A percentile compares a stretch with the other conserved stretches of the same genome.
Conservation (phyloP, 2,888 invertebrate species). For the Eupithecia insigniata region DNA sequence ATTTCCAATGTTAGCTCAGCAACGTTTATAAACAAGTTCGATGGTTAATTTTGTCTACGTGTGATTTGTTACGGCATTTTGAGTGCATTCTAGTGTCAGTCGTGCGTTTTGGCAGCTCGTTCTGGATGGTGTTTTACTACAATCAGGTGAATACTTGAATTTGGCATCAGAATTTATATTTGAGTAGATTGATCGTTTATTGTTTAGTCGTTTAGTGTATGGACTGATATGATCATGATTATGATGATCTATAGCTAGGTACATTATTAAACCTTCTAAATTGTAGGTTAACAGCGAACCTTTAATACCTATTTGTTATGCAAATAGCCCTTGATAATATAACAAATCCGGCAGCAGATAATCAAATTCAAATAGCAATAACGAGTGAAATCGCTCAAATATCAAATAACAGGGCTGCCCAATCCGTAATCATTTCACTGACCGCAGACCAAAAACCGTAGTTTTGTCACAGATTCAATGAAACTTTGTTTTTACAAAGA, state of each 20-base stretch:
- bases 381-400: conserved; percentile 30
- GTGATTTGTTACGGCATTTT: conserved; percentile 61
- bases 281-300: not conserved
- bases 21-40: conserved; percentile 51
- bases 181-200: not conserved
- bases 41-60: conserved; percentile 66
- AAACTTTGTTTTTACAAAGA: not conserved
- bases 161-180: not conserved
- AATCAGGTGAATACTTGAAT: not conserved
- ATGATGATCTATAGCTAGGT: no score
- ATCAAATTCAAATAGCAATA: conserved; percentile 24
- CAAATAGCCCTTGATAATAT: not conserved
- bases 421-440: conserved; percentile 29
- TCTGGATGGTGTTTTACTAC: not conserved
- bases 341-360: conserved; percentile 14
- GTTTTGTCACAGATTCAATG: conserved; percentile 19
- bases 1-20: not conserved
- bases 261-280: no score
- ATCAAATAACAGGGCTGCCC: conserved; percentile 28
- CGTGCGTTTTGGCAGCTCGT: conserved; percentile 21
- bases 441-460: conserved; percentile 35
- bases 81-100: conserved; percentile 58
- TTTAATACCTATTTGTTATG: not conserved
- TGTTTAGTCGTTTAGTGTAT: no score
- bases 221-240: no score